Percentiles rank a stretch among this genome's conserved stretches.
These are phyloP conservation scores for Trichonephila clavipes DNA, from an alignment of 1,140 invertebrate genomes.

Conservation along the genomic window DNA sequence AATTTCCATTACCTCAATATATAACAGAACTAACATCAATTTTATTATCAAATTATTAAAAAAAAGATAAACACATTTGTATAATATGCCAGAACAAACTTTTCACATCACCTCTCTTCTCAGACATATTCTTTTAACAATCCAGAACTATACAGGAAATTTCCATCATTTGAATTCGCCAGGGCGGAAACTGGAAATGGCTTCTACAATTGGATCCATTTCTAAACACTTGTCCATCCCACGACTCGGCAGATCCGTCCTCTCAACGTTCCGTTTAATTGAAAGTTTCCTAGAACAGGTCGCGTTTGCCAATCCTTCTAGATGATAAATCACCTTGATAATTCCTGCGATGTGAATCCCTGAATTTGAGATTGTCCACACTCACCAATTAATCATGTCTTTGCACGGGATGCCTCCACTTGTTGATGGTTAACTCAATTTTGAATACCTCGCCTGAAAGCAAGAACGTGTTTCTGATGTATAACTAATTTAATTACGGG, in stretches of 20 bases:
- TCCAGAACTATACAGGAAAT: too few species aligned
- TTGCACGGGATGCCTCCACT: background rate
- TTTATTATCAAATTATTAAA: too few species aligned
- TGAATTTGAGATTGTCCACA: background rate
- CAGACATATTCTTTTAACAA: too few species aligned
- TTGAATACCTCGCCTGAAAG: background rate
- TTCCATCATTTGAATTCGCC: too few species aligned
- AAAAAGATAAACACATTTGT: too few species aligned
- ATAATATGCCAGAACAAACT: too few species aligned
- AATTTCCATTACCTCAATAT: too few species aligned
- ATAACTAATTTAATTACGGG: background rate
- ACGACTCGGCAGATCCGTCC: background rate
- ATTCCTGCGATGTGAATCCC: background rate
- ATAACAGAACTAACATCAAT: too few species aligned
- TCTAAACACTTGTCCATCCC: background rate
- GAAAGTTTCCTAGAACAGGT: constrained; percentile 13
- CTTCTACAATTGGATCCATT: background rate
- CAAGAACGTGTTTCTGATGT: background rate
- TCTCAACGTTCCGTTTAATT: background rate
- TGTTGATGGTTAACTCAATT: constrained; percentile 41
- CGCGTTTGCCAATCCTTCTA: constrained; percentile 1
- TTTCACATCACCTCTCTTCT: too few species aligned
- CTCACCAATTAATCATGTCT: constrained; percentile 36
- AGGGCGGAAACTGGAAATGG: too few species aligned
- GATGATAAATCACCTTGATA: constrained; percentile 39